A percentile compares a stretch with the other conserved stretches of the same genome.
These are phyloP conservation scores for Mixornis gularis DNA, from an alignment of 2,113 vertebrate genomes.

Conservation along the genomic window DNA sequence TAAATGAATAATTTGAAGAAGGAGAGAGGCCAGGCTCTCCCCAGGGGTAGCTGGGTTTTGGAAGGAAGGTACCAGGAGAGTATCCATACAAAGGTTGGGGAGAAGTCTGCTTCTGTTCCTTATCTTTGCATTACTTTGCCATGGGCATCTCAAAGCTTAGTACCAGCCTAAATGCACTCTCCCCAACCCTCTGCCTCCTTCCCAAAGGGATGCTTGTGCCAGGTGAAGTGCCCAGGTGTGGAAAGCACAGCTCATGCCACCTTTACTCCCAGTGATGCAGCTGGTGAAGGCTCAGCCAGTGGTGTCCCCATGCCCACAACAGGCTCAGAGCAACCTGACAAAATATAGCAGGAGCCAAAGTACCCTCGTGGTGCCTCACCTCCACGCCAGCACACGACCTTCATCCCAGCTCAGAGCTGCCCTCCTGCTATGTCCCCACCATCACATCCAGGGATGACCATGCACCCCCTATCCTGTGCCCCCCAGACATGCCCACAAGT, in stretches of 20 bases:
- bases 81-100: not conserved
- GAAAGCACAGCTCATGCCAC: not conserved
- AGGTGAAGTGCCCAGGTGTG: not conserved
- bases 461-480: rapidly evolving
- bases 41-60: not conserved
- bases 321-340: not conserved
- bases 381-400: rapidly evolving
- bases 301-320: not conserved
- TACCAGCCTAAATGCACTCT: not conserved
- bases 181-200: not conserved
- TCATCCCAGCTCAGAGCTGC: not conserved
- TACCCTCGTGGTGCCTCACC: rapidly evolving
- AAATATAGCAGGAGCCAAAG: not conserved
- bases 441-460: not conserved
- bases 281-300: not conserved
- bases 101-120: not conserved
- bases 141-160: not conserved
- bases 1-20: not conserved
- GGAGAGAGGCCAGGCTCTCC: not conserved
- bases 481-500: not conserved
- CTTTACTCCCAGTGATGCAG: rapidly evolving
- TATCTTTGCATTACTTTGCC: not conserved
- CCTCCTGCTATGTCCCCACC: not conserved
- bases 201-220: not conserved
- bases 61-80: not conserved